A percentile compares a stretch with the other conserved stretches of the same genome.
Conservation (phyloP, 2,113 vertebrate genomes). For the Ciconia stormi region DNA sequence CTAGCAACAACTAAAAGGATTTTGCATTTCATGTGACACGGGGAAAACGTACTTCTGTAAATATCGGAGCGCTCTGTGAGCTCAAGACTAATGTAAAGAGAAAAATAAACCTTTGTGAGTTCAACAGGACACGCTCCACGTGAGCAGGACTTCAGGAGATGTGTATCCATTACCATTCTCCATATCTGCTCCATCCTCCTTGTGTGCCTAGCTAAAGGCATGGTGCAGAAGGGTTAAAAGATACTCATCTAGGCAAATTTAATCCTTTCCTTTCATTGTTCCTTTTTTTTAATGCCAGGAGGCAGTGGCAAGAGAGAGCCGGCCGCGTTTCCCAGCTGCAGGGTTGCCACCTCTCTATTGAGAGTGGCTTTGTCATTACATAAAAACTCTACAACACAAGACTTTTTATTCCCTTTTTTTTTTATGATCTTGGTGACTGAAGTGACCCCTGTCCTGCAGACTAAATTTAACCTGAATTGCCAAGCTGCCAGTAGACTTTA, state of each 20-base stretch:
- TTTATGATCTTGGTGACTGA: neutral
- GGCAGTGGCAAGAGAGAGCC: neutral
- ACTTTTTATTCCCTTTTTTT: neutral
- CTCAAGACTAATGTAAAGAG: neutral
- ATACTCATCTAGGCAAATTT: constrained; percentile 2
- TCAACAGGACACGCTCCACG: fast-evolving
- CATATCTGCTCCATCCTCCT: fast-evolving
- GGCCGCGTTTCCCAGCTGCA: constrained; percentile 29
- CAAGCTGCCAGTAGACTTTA: neutral
- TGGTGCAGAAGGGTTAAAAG: constrained; percentile 14
- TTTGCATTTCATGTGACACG: neutral
- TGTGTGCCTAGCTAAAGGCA: neutral
- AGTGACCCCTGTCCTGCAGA: neutral
- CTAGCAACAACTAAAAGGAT: neutral
- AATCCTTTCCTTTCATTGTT: constrained; percentile 43
- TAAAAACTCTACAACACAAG: neutral
- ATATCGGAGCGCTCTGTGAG: neutral
- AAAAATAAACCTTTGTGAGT: neutral
- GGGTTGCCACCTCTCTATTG: constrained; percentile 32
- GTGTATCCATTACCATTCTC: fast-evolving
- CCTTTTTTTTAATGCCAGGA: constrained; percentile 1
- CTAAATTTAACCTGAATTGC: constrained; percentile 29
- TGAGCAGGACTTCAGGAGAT: neutral
- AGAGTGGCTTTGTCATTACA: neutral
- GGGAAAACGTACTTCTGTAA: neutral